Base-by-base conservation (phyloP, 1,140 invertebrate species). In the Pissodes strobi region DNA sequence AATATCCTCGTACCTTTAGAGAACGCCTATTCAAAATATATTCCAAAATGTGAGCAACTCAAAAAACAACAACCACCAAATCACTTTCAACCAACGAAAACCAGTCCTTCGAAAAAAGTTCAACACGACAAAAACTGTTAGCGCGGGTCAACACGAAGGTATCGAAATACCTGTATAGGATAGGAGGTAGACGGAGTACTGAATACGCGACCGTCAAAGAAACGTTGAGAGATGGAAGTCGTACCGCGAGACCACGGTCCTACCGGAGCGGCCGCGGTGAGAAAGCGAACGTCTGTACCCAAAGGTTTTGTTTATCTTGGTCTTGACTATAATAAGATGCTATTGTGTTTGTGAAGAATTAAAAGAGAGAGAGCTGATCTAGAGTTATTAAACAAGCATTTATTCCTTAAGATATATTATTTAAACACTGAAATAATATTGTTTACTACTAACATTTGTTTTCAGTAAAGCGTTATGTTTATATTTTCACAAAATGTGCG, bases 111-210 rank as follows among this genome's bases (percentile, higher is more conserved):
- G 18, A 55, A 55, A 55, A 55, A 41, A 55, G 19, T 19, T 39
- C 34, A 37, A 39, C 13, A 15, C 52, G 55, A 46, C 22, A 58
- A 58, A 30, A 27, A 45, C 22, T 17, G 39, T 58, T 30, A 30
- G 39, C n/a, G 10, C 23, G 19, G 55, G 55, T 45, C 55, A 46
- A 46, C 55, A 25, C 15, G 39, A 43, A 58, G 55, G 41, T 27
- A 58, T n/a, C n/a, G n/a, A 30, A 37, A 45, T 58, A 64, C 53
- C 62, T 64, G 62, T 43, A 56, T 53, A 30, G 21, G 23, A 27
- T 17, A 18, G 43, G 39, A 61, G 58, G 58, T 51, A 61, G 46
- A 49, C 58, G 34, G 49, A 53, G 41, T 57, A 64, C 62, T 64
- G 52, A 64, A 64, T 45, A 49, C 25, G 27, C 62, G 43, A 17